Base-by-base conservation (phyloP, 1,140 invertebrate species). In the Drosophila prosaltans region DNA sequence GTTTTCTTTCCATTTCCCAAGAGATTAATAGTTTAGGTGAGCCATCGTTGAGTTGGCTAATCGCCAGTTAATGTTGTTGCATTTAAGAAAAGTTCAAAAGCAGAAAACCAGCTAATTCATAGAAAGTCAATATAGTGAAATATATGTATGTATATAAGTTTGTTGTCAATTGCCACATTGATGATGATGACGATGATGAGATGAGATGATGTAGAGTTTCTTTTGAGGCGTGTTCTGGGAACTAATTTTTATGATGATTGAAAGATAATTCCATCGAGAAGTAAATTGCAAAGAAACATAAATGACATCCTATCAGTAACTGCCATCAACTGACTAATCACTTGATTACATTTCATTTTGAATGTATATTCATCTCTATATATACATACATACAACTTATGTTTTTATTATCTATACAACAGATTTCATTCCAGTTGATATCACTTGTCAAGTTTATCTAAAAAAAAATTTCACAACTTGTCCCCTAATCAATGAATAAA, bases 191-290 rank as follows among this genome's bases (percentile, higher is more conserved):
- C 28, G 4, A 30, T 30, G 4, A 30, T 30, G 28, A 2, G 2
- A 30, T 2, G 4, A 2, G 28, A 10, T 54, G 16, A 10, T 36
- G 26, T 41, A 65, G 65, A 48, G 58, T 81, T 81, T 75, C 68
- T 68, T 63, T 63, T 48, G 26, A 66, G 83, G 81, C 79, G 74
- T 74, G 82, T 69, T 69, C 79, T 75, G 36, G 80, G 71, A 59
- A 75, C 81, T 82, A 74, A 68, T 82, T 86, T 36, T 67, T 51
- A 41, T 43, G 5, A 43, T 5, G 8, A 55, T 8, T 65, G 65
- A 48, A 41, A 64, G 54, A 2, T 45, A 65, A 24, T 60, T 26
- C 60, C 61, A 43, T 41, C 41, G 8, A 24, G 45, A 24, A 9
- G 0, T 8, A 48, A 10, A 48, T 24, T 2, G 39, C 2, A 11